Conservation (phyloP, 2,797 vertebrate genomes). For the Malacoctenus gilli region DNA sequence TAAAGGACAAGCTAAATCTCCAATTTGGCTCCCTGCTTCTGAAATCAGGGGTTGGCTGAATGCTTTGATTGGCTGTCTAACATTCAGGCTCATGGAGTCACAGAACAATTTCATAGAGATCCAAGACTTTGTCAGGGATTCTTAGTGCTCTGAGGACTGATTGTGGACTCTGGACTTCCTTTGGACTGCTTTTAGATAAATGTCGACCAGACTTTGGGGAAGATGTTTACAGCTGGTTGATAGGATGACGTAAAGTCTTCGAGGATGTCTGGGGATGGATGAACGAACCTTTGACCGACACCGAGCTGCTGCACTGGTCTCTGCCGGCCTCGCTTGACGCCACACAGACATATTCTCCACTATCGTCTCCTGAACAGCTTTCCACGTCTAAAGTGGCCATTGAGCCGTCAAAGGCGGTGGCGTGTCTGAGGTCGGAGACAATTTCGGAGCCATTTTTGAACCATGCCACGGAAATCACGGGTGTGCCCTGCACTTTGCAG, state of each 20-base stretch:
- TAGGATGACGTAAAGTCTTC: background rate
- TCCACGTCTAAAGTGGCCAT: slow-evolving; percentile 81
- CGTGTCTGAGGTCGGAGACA: slow-evolving; percentile 81
- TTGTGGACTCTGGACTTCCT: no score
- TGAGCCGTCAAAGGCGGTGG: slow-evolving; percentile 82
- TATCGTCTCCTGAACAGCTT: slow-evolving; percentile 82
- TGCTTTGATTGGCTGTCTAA: no score
- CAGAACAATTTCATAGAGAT: no score
- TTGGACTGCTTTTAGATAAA: no score
- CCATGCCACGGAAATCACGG: slow-evolving; percentile 89
- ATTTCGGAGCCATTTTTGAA: slow-evolving; percentile 89
- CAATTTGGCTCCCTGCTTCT: no score
- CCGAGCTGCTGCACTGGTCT: slow-evolving; percentile 86
- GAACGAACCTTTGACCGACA: slow-evolving; percentile 83
- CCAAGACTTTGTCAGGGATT: no score
- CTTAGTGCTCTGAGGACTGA: no score
- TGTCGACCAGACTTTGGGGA: slow-evolving; percentile 25
- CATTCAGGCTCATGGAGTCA: no score
- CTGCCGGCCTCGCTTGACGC: slow-evolving; percentile 91
- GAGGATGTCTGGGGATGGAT: background rate
- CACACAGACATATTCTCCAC: slow-evolving; percentile 90
- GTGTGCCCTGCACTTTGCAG: slow-evolving; percentile 91
- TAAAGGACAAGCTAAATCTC: no score
- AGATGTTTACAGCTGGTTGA: background rate
- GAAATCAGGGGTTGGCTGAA: no score